Evolutionary conservation across 2,113 vertebrate species (phyloP).

Genomic region (Brienomyrus longianalis): DNA sequence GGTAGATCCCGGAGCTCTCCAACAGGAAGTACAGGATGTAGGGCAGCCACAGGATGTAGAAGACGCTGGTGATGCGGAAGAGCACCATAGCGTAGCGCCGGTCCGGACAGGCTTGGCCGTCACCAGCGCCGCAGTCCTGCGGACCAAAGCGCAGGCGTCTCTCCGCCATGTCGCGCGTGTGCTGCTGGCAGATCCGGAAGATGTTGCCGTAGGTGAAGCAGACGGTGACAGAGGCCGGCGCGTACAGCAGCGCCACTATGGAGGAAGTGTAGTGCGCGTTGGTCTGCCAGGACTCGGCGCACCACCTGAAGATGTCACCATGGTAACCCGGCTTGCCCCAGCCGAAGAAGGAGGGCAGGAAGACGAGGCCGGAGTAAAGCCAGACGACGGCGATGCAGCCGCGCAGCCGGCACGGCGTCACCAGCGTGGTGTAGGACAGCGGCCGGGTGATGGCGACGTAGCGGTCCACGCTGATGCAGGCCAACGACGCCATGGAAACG

Average conservation of each 20-base stretch:
- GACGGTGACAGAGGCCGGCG: constrained; percentile 75
- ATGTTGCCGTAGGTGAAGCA: constrained; percentile 91
- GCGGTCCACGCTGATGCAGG: constrained; percentile 73
- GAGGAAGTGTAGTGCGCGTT: constrained; percentile 75
- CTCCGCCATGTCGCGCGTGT: constrained; percentile 81
- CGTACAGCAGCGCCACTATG: constrained; percentile 77
- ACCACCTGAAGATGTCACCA: constrained; percentile 81
- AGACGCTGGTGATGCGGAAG: constrained; percentile 55
- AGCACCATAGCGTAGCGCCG: constrained; percentile 80
- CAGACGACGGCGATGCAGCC: constrained; percentile 77
- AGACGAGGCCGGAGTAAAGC: constrained; percentile 77
- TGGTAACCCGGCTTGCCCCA: constrained; percentile 55
- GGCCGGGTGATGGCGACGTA: constrained; percentile 65
- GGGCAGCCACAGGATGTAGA: constrained; percentile 86
- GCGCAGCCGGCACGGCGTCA: constrained; percentile 79
- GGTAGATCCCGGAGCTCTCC: constrained; percentile 75
- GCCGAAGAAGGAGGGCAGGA: constrained; percentile 76
- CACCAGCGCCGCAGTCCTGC: constrained; percentile 59
- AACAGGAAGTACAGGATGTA: constrained; percentile 88
- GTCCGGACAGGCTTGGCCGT: constrained; percentile 70
- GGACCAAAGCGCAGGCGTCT: constrained; percentile 78
- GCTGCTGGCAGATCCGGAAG: constrained; percentile 87
- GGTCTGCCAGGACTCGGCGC: constrained; percentile 74
- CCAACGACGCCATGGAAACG: constrained; percentile 84
- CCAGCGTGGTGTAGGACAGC: constrained; percentile 75